A percentile compares a stretch with the other conserved stretches of the same genome.
These are phyloP conservation scores for Mesaphorura yosii DNA, from an alignment of 1,140 invertebrate species.

Conservation along the genomic window DNA sequence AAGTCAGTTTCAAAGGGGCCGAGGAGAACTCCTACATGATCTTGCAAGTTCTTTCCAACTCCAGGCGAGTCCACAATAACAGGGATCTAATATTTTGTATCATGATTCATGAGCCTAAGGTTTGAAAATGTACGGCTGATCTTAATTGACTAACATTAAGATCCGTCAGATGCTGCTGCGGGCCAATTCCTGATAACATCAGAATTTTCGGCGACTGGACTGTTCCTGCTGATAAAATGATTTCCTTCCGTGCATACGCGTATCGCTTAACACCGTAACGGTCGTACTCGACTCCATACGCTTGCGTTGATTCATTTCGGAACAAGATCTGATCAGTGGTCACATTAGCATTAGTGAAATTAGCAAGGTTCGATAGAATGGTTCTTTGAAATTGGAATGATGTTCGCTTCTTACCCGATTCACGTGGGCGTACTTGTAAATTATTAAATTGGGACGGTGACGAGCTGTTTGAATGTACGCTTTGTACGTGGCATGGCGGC, in stretches of 20 bases:
- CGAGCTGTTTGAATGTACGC: slow-evolving; percentile 9
- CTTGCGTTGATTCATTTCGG: slow-evolving; percentile 8
- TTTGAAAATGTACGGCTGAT: not conserved
- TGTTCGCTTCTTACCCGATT: slow-evolving; percentile 11
- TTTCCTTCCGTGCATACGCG: slow-evolving; percentile 32
- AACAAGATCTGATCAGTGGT: slow-evolving; percentile 14
- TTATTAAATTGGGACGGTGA: slow-evolving; percentile 9
- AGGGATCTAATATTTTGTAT: slow-evolving; percentile 21
- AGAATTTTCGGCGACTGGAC: slow-evolving; percentile 38
- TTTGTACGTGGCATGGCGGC: slow-evolving; percentile 2
- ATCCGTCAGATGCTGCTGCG: slow-evolving; percentile 35
- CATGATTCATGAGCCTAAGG: not conserved
- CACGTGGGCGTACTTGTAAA: slow-evolving; percentile 21
- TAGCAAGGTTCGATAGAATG: not conserved
- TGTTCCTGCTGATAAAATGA: slow-evolving; percentile 36
- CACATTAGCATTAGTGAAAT: not conserved
- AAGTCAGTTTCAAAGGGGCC: slow-evolving; percentile 15
- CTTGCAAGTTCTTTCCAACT: slow-evolving; percentile 39
- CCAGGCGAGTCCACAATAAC: slow-evolving; percentile 34
- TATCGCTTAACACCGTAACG: slow-evolving; percentile 9
- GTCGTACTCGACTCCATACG: slow-evolving; percentile 27
- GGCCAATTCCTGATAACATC: slow-evolving; percentile 44
- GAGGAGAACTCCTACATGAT: slow-evolving; percentile 33
- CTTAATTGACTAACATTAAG: slow-evolving; percentile 23
- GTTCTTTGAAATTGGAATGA: not conserved